Evolutionary conservation across 2,888 invertebrate genomes (phyloP).

Genomic region (Plebejus argus): DNA sequence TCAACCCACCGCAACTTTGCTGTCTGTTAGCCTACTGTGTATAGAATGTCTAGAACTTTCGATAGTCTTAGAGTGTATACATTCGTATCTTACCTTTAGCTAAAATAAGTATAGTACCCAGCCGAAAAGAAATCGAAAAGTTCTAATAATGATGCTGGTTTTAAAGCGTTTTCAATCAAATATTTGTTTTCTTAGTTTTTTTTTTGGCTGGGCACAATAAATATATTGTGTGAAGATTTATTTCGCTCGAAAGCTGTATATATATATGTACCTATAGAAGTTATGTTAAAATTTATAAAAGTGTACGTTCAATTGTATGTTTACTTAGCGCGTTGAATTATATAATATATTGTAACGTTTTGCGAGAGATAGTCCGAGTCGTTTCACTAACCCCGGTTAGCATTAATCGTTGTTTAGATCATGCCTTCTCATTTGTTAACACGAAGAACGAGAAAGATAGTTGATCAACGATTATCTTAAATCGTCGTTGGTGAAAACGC

Average conservation of each 20-base stretch:
- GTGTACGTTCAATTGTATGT: slow-evolving; percentile 32
- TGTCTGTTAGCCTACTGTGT: slow-evolving; percentile 48
- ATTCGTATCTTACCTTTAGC: slow-evolving; percentile 71
- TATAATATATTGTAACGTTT: slow-evolving; percentile 16
- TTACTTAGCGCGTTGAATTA: slow-evolving; percentile 26
- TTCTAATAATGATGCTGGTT: not conserved
- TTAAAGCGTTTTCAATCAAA: not conserved
- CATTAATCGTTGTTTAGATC: not conserved
- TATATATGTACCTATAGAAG: slow-evolving; percentile 43
- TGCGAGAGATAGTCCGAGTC: not conserved
- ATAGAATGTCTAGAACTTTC: slow-evolving; percentile 66
- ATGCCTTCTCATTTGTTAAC: not conserved
- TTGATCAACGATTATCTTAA: not conserved
- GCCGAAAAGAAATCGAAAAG: slow-evolving; percentile 1
- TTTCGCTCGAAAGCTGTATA: slow-evolving; percentile 44
- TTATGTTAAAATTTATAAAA: slow-evolving; percentile 37
- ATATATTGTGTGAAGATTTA: slow-evolving; percentile 44
- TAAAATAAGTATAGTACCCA: slow-evolving; percentile 56
- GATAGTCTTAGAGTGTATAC: slow-evolving; percentile 65
- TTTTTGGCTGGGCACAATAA: slow-evolving; percentile 37
- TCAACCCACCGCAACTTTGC: too few species aligned
- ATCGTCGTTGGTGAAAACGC: not conserved
- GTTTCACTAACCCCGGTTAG: not conserved
- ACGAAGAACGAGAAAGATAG: not conserved
- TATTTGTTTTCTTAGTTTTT: not conserved